Evolutionary conservation across 1,140 invertebrate species (phyloP), one percentile per base, ranked within the genome.

Genomic region (Drosophila nasuta): DNA sequence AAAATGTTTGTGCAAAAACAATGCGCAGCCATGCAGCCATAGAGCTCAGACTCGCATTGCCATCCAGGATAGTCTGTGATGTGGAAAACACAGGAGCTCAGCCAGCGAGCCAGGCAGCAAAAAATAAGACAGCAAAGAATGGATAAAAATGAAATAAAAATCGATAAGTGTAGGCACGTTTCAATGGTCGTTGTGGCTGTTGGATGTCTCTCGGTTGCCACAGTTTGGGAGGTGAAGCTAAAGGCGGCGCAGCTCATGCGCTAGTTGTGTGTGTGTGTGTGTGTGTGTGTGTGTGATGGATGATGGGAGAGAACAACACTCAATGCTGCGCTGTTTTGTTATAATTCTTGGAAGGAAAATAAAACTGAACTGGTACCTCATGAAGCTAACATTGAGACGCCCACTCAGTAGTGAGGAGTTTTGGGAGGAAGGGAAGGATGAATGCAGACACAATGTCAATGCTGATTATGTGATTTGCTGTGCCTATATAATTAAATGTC

Each of bases 101-200:
- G 20, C 3, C 57, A 41, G 51, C 54, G 20, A 49, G 7, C 2
- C 20, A 33, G 49, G 8, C 35, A 60, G 49, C 13, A 43, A 13
- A 38, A 60, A 20, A 62, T 45, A 73, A 68, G 38, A 74, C 41
- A 62, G 56, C 52, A 38, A 6, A 35, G 46, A 49, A 48, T 57
- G 60, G 83, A 88, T 88, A 89, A 88, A 88, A 88, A 88, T 89
- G 83, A 89, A 89, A 88, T 88, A 88, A 88, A 88, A 88, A 88
- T 88, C 83, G 83, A 88, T 88, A 88, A 88, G 80, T 78, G 87
- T 76, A 88, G 74, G 77, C 83, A 87, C 74, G 77, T 88, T 88
- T 88, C 58, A 74, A 77, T 80, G 51, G 60, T 83, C 68, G 41
- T 51, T 62, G 38, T 25, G 43, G 28, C 38, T 41, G 38, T 41